Conservation (phyloP, 2,113 vertebrate species). For the Saguinus imperator region DNA sequence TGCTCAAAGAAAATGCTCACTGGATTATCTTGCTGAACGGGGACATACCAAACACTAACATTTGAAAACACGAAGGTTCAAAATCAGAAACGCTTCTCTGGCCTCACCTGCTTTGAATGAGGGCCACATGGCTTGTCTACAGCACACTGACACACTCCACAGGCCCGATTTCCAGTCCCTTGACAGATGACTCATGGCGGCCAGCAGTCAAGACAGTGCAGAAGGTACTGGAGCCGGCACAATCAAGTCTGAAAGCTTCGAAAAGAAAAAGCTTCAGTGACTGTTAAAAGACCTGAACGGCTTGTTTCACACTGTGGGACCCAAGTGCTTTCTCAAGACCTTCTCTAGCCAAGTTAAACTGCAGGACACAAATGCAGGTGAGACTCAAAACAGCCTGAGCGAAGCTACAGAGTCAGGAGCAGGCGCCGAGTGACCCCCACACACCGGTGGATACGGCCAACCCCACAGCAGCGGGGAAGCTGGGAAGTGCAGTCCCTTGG, state of each 20-base stretch:
- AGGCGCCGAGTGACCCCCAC: fast-evolving
- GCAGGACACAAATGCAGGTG: fast-evolving
- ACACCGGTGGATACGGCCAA: neutral
- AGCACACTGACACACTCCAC: fast-evolving
- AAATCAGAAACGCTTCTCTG: neutral
- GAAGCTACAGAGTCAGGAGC: fast-evolving
- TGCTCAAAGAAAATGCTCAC: neutral
- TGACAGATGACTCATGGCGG: neutral
- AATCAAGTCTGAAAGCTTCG: neutral
- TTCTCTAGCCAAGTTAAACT: fast-evolving
- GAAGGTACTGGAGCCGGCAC: fast-evolving
- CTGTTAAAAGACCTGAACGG: fast-evolving
- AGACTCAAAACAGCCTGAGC: fast-evolving
- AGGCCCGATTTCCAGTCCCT: fast-evolving
- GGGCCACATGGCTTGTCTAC: neutral
- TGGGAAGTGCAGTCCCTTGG: neutral
- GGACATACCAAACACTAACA: fast-evolving
- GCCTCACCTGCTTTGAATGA: neutral
- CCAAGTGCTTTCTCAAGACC: neutral
- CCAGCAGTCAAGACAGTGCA: too few species aligned
- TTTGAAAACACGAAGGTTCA: neutral
- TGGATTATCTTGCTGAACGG: neutral
- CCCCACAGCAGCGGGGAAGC: fast-evolving
- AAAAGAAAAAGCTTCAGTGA: neutral
- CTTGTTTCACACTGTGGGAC: neutral